These are phyloP conservation scores for Stenolophus ochropezus DNA, from an alignment of 2,888 invertebrate genomes.

Conservation along the genomic window DNA sequence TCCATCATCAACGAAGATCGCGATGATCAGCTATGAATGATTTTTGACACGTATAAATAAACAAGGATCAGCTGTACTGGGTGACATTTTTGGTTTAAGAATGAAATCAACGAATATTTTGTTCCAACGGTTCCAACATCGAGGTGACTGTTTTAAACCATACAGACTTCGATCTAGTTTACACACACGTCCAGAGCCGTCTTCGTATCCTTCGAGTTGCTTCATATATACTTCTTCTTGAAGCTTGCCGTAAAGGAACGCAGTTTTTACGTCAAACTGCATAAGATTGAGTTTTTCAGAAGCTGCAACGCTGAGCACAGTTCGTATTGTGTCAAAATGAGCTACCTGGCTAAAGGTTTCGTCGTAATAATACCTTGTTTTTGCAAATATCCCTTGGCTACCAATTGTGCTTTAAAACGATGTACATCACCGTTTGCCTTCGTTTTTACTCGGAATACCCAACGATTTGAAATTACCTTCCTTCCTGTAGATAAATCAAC, in stretches of 20 bases:
- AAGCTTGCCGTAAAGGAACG: conserved; percentile 65
- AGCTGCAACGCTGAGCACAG: conserved; percentile 64
- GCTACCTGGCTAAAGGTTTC: conserved; percentile 64
- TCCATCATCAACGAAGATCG: no score
- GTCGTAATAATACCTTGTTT: conserved; percentile 62
- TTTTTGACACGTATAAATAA: no score
- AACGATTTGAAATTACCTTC: not conserved
- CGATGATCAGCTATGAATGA: no score
- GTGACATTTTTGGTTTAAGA: no score
- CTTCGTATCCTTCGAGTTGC: conserved; percentile 67
- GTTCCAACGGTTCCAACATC: conserved; percentile 66
- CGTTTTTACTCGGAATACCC: conserved; percentile 9
- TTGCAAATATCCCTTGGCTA: conserved; percentile 64
- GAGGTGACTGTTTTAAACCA: conserved; percentile 68
- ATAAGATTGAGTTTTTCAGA: conserved; percentile 61
- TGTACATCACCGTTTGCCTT: not conserved
- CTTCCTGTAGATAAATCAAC: conserved; percentile 7
- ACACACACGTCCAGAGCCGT: conserved; percentile 66
- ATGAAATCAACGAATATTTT: no score
- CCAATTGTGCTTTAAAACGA: not conserved
- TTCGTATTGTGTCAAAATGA: conserved; percentile 64
- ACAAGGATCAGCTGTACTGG: not conserved
- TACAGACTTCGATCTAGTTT: conserved; percentile 67
- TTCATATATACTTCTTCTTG: conserved; percentile 68
- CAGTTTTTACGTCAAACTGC: conserved; percentile 67